Conservation (phyloP, 1,140 invertebrate species). For the Sesamia nonagrioides region DNA sequence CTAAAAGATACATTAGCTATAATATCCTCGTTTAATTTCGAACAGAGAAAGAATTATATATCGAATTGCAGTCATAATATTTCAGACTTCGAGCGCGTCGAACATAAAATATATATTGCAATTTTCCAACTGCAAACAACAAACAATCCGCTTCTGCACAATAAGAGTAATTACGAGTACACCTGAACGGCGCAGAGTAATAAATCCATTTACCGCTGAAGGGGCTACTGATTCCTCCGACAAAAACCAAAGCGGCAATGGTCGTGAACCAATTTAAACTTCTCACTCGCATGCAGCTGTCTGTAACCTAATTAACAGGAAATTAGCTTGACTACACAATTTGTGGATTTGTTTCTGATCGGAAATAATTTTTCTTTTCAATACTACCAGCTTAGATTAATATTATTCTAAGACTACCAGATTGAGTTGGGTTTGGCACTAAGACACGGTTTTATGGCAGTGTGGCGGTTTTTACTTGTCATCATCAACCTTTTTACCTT, state of each 20-base stretch:
- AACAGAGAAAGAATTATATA: constrained; percentile 32
- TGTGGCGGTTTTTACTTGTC: not conserved
- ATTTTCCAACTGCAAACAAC: constrained; percentile 70
- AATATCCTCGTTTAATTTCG: constrained; percentile 26
- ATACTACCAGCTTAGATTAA: not conserved
- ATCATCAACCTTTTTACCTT: too few species aligned
- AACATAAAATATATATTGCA: constrained; percentile 60
- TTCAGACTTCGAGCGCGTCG: constrained; percentile 38
- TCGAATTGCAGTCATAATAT: constrained; percentile 46
- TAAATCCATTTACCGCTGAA: constrained; percentile 73
- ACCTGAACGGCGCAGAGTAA: constrained; percentile 68
- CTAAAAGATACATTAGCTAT: not conserved
- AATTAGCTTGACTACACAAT: constrained; percentile 54
- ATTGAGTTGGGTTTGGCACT: constrained; percentile 17
- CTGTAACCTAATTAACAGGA: constrained; percentile 66
- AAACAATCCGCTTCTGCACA: constrained; percentile 64
- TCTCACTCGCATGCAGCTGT: constrained; percentile 67
- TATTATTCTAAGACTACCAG: too few species aligned
- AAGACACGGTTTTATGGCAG: not conserved
- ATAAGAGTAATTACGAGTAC: constrained; percentile 72
- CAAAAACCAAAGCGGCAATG: constrained; percentile 67
- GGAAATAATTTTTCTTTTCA: constrained; percentile 28
- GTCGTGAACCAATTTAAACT: constrained; percentile 68
- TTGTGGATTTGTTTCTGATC: constrained; percentile 35
- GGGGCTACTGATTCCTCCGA: constrained; percentile 61